phyloP scores from a whole-genome alignment of 2,888 invertebrate species.

The Rhodophaea formosa region DNA sequence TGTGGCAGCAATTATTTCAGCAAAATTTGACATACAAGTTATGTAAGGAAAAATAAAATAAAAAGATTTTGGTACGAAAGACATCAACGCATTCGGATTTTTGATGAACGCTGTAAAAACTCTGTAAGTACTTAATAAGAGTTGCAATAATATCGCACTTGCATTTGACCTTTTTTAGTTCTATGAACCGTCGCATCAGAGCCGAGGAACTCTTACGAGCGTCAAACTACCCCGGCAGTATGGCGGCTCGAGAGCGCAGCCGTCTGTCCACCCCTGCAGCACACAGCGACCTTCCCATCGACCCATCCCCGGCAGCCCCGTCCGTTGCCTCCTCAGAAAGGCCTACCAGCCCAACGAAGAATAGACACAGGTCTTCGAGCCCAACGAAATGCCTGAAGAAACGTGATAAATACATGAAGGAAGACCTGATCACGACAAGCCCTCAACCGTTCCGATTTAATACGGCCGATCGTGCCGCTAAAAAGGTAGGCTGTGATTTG shows the following conservation, averaged over 20 bases:
- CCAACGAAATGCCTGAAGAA: constrained; percentile 58
- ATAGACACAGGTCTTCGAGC: constrained; percentile 53
- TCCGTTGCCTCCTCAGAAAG: constrained; percentile 55
- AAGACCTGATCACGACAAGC: constrained; percentile 77
- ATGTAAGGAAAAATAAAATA: background rate
- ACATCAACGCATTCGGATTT: background rate
- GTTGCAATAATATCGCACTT: background rate
- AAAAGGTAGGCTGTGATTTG: constrained; percentile 49
- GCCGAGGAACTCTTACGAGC: constrained; percentile 85
- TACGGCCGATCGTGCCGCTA: constrained; percentile 71
- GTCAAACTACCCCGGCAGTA: constrained; percentile 84
- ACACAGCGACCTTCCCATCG: constrained; percentile 71
- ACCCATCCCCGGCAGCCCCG: constrained; percentile 62
- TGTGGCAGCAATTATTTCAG: too few species aligned
- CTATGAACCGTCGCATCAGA: constrained; percentile 84
- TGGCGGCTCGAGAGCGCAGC: constrained; percentile 83
- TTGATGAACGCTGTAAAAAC: too few species aligned
- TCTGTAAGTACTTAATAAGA: too few species aligned
- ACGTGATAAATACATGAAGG: constrained; percentile 51
- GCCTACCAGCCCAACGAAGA: constrained; percentile 8
- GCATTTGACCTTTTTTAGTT: constrained; percentile 50
- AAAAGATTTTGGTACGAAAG: background rate
- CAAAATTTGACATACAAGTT: too few species aligned
- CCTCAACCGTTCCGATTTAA: constrained; percentile 77
- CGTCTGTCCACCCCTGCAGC: constrained; percentile 71